These are phyloP conservation scores for Natator depressus DNA, from an alignment of 2,113 vertebrate species.

Conservation along the genomic window DNA sequence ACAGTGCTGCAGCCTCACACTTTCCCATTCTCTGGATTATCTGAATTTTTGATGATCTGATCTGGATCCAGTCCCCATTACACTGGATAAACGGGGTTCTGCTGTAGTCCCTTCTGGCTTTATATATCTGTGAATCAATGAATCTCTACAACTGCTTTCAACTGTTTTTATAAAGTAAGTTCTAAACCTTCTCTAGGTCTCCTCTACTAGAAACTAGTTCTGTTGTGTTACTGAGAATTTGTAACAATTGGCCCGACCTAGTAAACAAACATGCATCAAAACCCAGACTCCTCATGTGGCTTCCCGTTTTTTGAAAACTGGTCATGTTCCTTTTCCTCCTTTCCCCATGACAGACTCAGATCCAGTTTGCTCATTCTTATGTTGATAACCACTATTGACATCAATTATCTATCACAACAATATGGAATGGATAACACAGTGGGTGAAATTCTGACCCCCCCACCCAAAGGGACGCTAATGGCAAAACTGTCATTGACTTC, in stretches of 20 bases:
- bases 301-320: slow-evolving; percentile 6
- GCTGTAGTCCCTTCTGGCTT: not conserved
- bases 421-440: not conserved
- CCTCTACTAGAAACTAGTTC: not conserved
- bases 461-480: not conserved
- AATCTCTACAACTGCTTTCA: not conserved
- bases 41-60: not conserved
- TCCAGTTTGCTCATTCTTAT: slow-evolving; percentile 24
- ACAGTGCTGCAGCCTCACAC: not conserved
- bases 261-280: slow-evolving; percentile 27
- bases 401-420: slow-evolving; percentile 28
- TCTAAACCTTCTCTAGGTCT: not conserved
- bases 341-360: not conserved
- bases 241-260: slow-evolving; percentile 20
- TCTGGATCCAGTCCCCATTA: not conserved
- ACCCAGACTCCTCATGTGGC: not conserved
- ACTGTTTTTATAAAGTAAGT: not conserved
- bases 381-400: slow-evolving; percentile 61
- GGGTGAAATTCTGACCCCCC: too few species aligned
- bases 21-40: not conserved
- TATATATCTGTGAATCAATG: not conserved
- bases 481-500: not conserved
- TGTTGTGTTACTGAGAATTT: not conserved
- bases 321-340: not conserved
- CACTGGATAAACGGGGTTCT: not conserved